Percentiles rank a stretch among this genome's conserved stretches.
phyloP scores from a whole-genome alignment of 2,888 invertebrate genomes.

The Trichogramma evanescens region DNA sequence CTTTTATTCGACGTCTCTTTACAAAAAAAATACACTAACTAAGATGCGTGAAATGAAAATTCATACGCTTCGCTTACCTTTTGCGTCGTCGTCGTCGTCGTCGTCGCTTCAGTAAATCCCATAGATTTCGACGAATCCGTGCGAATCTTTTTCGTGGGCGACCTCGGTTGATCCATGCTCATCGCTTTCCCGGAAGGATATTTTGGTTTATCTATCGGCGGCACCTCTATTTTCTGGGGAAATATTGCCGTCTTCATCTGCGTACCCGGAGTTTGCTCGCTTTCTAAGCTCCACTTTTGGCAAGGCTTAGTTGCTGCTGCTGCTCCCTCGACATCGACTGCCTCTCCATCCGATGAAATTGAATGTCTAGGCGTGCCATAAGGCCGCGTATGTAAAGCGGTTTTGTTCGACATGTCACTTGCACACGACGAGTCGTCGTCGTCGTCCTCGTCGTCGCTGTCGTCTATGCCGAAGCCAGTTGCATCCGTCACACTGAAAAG shows the following conservation, averaged over 20 bases:
- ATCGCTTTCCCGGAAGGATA: constrained; percentile 1
- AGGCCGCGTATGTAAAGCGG: constrained; percentile 36
- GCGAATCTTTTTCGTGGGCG: neutral
- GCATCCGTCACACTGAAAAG: neutral
- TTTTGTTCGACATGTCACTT: constrained; percentile 40
- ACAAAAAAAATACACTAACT: too few species aligned
- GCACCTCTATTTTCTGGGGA: constrained; percentile 8
- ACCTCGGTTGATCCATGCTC: constrained; percentile 1
- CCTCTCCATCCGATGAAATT: constrained; percentile 11
- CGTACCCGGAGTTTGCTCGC: constrained; percentile 1
- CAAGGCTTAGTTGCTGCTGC: constrained; percentile 7
- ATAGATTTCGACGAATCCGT: neutral
- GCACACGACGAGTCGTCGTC: constrained; percentile 38
- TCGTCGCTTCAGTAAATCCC: neutral
- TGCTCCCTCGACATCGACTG: neutral
- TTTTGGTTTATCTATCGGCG: constrained; percentile 11
- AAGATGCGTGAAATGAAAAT: neutral
- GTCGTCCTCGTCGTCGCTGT: constrained; percentile 16
- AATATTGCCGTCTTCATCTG: neutral
- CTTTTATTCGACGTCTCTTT: too few species aligned
- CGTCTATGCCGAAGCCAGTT: neutral
- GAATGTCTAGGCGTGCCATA: constrained; percentile 24
- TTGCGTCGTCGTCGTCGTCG: neutral
- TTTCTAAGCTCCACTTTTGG: constrained; percentile 13
- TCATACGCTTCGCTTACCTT: neutral